Evolutionary conservation across 1,140 invertebrate species (phyloP), one percentile per base, ranked within the genome.

Genomic region (Monochamus saltuarius): DNA sequence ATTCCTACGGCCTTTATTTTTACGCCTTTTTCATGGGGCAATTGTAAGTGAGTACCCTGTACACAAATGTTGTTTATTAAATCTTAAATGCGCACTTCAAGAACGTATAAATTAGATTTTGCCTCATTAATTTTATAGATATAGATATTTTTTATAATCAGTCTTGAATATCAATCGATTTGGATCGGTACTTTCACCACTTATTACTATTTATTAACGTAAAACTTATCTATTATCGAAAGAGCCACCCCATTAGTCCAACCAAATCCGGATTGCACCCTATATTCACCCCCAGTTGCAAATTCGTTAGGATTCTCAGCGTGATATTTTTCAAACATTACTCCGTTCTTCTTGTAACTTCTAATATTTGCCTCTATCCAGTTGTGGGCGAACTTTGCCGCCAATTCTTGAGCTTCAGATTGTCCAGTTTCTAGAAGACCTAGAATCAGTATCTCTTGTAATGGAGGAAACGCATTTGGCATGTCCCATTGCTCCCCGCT

Each of bases 281-380:
- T 78, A 73, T 97, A 97, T 77, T 98, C 95, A 0, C 95, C 95
- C 0, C 94, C 94, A 7, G 87, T 85, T 0, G 94, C 95, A 34
- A 85, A 83, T 17, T 82, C 78, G 6, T 92, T 92, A 1, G 85
- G 83, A 42, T 81, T 70, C 36, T 82, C 76, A 0, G 87, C 88
- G 69, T 89, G 85, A 68, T 96, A 96, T 85, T 97, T 95, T 78
- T 95, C 92, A 79, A 88, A 95, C 90, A 96, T 92, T 52, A 80
- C 75, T 9, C 51, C 10, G n/a, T 56, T 67, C 14, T 61, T 56
- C 7, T 58, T 52, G 49, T 65, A 69, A 73, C 80, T 88, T 66
- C 85, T 82, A 66, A 85, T 91, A 71, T 91, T 92, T 10, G 85
- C 86, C 6, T 82, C 75, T 9, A 94, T 82, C 90, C 90, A 94